Base-by-base conservation (phyloP, 1,140 invertebrate genomes). In the Chlorops oryzae region DNA sequence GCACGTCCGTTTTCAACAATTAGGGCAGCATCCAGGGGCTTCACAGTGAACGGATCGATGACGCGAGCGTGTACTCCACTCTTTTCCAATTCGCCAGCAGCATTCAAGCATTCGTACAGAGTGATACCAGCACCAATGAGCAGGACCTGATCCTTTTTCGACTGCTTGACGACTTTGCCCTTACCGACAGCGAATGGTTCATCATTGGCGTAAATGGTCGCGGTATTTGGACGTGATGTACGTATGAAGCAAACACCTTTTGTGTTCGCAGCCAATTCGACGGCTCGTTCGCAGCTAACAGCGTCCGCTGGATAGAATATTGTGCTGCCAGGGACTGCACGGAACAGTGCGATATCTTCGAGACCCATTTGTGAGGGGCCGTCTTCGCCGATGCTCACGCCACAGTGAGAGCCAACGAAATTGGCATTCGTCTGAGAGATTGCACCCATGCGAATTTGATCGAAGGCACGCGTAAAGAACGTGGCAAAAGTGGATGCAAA, bases 321-420 rank as follows among this genome's bases (percentile, higher is more conserved):
- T 3, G 94, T 97, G 50, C 87, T 83, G 37, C 87, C 86, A 28
- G 96, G 94, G 56, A 99, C 84, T 10, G 86, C 72, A 44, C 96
- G 81, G 81, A 99, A 99, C 81, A 99, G 83, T 1, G 93, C 90
- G 32, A 99, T 74, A 74, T 99, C 97, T 77, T 99, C 97, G 1
- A 99, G 76, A 37, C 91, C 97, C 97, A 99, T 99, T 77, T 99
- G 96, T 42, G 91, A 96, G n/a, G 96, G 96, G 5, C 96, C 96
- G 78, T 98, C 96, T 74, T 97, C 94, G 42, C 93, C 92, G 67
- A 91, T 91, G 58, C 92, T 96, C 22, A 98, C 85, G 47, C 96
- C 96, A 73, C 89, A 93, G 75, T 99, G 96, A 7, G 96, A 98
- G 13, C 86, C 87, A 42, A 83, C 90, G 72, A 97, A 94, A 73